Conservation (phyloP, 1,140 invertebrate species). For the Drosophila busckii region DNA sequence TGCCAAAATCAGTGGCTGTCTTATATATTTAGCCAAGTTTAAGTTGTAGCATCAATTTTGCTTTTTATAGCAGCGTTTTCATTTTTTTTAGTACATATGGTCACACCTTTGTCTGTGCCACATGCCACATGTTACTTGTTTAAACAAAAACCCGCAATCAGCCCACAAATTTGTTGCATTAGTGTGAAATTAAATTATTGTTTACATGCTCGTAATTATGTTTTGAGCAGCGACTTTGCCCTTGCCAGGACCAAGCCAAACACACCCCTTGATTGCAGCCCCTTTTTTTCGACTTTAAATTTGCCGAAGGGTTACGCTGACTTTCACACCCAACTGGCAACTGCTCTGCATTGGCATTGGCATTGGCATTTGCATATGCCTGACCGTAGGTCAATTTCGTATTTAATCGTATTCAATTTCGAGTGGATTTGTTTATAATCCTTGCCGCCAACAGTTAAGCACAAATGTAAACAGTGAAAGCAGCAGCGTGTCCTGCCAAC, state of each 20-base stretch:
- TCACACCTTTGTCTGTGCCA: conserved; percentile 10
- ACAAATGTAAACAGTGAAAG: conserved; percentile 25
- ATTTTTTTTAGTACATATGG: too few species aligned
- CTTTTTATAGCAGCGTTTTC: too few species aligned
- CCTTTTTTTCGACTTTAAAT: conserved; percentile 68
- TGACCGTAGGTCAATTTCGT: conserved; percentile 65
- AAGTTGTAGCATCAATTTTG: not conserved
- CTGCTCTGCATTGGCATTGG: too few species aligned
- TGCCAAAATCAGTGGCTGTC: conserved; percentile 37
- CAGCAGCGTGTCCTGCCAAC: not conserved
- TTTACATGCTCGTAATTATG: conserved; percentile 76
- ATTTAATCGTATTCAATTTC: conserved; percentile 75
- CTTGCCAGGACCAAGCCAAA: not conserved
- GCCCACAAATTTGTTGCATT: conserved; percentile 75
- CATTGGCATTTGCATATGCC: conserved; percentile 60
- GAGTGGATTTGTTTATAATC: conserved; percentile 76
- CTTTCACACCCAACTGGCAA: too few species aligned
- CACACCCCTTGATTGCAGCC: conserved; percentile 4
- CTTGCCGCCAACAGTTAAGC: conserved; percentile 25
- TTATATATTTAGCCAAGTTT: conserved; percentile 6
- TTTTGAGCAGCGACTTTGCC: conserved; percentile 34
- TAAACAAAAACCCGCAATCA: conserved; percentile 68
- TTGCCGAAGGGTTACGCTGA: conserved; percentile 18
- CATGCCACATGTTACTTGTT: conserved; percentile 18
- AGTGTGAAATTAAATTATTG: conserved; percentile 77